Percentiles rank a stretch among this genome's conserved stretches.
Conservation (phyloP, 2,113 vertebrate genomes). For the Camelus dromedarius region DNA sequence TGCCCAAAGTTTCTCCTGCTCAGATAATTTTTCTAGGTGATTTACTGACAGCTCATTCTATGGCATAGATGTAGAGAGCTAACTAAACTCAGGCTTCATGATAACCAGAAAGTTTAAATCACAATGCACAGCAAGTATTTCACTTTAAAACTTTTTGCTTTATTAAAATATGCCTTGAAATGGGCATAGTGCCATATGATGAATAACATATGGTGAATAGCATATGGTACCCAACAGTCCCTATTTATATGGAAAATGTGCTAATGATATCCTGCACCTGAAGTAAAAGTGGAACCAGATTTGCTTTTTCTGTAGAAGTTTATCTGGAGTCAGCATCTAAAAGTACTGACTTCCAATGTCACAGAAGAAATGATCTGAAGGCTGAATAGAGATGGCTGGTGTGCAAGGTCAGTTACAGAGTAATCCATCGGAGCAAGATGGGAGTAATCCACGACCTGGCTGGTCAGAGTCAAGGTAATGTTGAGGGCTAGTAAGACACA, state of each 20-base stretch:
- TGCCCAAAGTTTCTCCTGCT: neutral
- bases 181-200: slow-evolving; percentile 59
- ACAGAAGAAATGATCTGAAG: neutral
- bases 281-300: slow-evolving; percentile 67
- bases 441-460: neutral
- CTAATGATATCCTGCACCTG: slow-evolving; percentile 59
- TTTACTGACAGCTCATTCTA: slow-evolving; percentile 35
- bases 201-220: slow-evolving; percentile 51
- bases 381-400: neutral
- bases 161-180: slow-evolving; percentile 63
- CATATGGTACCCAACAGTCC: slow-evolving; percentile 62
- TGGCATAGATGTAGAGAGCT: neutral
- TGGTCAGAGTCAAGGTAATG: neutral
- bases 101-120: slow-evolving; percentile 53
- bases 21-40: slow-evolving; percentile 47
- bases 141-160: slow-evolving; percentile 33
- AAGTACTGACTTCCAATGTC: slow-evolving; percentile 64
- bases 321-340: slow-evolving; percentile 60
- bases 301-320: slow-evolving; percentile 42
- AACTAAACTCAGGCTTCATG: slow-evolving; percentile 39
- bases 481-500: neutral
- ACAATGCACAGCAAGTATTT: slow-evolving; percentile 10
- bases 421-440: neutral
- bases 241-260: slow-evolving; percentile 69
- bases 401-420: slow-evolving; percentile 30